Percentiles rank a stretch among this genome's conserved stretches.
These are phyloP conservation scores for Drosophila meridionalis DNA, from an alignment of 2,888 invertebrate genomes.

Conservation along the genomic window DNA sequence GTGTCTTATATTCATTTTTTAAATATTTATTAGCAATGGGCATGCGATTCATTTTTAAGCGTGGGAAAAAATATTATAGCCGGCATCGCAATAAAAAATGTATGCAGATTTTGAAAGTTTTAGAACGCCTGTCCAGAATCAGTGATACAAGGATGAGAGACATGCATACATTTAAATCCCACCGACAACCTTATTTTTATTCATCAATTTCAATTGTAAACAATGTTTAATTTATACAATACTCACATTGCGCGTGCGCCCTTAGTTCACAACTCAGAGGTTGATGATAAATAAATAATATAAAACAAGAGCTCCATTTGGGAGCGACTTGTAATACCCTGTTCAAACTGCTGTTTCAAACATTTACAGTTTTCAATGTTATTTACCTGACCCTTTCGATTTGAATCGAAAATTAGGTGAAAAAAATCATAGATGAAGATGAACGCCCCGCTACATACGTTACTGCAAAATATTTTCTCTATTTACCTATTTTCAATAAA, in stretches of 20 bases:
- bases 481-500: neutral
- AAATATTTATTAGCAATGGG: conserved; percentile 68
- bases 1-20: conserved; percentile 60
- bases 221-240: conserved; percentile 47
- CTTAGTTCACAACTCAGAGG: conserved; percentile 2
- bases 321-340: neutral
- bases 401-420: neutral
- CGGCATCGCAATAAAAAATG: conserved; percentile 13
- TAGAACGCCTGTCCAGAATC: conserved; percentile 29
- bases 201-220: conserved; percentile 44
- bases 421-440: neutral
- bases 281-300: conserved; percentile 16
- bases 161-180: neutral
- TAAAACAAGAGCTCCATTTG: conserved; percentile 1
- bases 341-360: neutral
- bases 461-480: neutral
- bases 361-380: neutral
- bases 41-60: conserved; percentile 63
- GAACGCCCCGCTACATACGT: neutral
- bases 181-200: conserved; percentile 28
- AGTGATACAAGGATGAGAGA: conserved; percentile 22
- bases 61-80: conserved; percentile 47
- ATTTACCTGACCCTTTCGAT: neutral
- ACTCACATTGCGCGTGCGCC: conserved; percentile 14
- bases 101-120: conserved; percentile 35